Evolutionary conservation across 2,113 vertebrate species (phyloP).

Genomic region (Ornithorhynchus anatinus): DNA sequence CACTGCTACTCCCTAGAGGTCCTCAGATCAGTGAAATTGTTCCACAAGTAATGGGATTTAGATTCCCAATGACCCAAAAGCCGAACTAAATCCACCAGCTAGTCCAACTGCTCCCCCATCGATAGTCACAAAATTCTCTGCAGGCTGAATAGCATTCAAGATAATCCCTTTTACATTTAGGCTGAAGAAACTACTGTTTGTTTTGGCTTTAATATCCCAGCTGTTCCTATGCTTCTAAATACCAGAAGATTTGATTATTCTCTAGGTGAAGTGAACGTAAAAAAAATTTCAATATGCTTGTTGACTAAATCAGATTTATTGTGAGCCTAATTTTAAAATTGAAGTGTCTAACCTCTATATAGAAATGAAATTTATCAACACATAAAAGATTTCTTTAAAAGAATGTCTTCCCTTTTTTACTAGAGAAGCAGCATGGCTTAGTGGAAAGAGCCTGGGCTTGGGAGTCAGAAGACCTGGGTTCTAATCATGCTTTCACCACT

Average conservation of each 20-base stretch:
- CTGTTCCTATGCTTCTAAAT: background rate
- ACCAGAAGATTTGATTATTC: background rate
- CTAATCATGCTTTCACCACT: too few relatives aligned
- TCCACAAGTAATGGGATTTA: too few relatives aligned
- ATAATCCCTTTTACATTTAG: background rate
- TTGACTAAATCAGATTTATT: background rate
- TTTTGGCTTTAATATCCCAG: background rate
- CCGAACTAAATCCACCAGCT: too few relatives aligned
- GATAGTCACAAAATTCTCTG: too few relatives aligned
- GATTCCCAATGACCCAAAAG: too few relatives aligned
- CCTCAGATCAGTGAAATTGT: too few relatives aligned
- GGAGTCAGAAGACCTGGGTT: too few relatives aligned
- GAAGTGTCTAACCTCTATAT: background rate
- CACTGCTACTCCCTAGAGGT: too few relatives aligned
- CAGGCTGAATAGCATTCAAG: too few relatives aligned
- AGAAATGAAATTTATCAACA: background rate
- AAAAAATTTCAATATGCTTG: background rate
- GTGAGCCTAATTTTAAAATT: background rate
- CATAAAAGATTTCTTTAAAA: background rate
- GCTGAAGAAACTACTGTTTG: background rate
- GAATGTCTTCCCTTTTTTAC: background rate
- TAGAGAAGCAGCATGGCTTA: too few relatives aligned
- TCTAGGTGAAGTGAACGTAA: background rate
- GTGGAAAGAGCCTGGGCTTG: too few relatives aligned
- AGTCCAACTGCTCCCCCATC: too few relatives aligned